A percentile compares a stretch with the other conserved stretches of the same genome.
phyloP scores from a whole-genome alignment of 2,888 invertebrate genomes.

The Octonoba sinensis region DNA sequence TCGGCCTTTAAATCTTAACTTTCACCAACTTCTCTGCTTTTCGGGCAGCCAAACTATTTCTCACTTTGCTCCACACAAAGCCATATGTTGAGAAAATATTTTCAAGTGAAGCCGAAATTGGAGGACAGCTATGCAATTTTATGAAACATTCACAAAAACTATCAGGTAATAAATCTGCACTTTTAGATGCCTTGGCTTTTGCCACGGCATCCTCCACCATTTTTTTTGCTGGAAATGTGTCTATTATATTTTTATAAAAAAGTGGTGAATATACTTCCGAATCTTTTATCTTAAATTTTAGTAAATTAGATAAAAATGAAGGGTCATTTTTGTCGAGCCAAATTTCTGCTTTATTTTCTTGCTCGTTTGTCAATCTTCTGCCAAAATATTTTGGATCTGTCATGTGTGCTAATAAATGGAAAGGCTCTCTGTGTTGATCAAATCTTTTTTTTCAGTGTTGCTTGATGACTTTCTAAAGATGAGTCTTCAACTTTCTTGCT shows the following conservation, averaged over 20 bases:
- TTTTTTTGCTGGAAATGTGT: neutral
- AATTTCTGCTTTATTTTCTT: neutral
- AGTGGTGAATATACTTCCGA: neutral
- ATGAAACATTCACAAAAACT: neutral
- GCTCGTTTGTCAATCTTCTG: neutral
- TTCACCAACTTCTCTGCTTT: no score
- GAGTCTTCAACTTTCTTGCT: neutral
- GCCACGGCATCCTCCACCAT: neutral
- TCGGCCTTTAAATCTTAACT: no score
- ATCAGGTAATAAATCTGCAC: neutral
- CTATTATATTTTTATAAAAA: neutral
- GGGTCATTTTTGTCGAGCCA: neutral
- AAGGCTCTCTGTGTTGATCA: neutral
- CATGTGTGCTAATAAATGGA: neutral
- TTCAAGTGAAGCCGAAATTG: neutral
- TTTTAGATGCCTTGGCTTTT: neutral
- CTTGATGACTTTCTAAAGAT: neutral
- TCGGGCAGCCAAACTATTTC: neutral
- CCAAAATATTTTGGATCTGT: conserved; percentile 2
- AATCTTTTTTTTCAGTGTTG: neutral
- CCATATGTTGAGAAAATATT: neutral
- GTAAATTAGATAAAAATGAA: neutral
- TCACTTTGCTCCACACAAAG: neutral
- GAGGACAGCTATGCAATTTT: neutral
- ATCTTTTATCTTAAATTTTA: conserved; percentile 1